These are phyloP conservation scores for Hypocryptadius cinnamomeus DNA, from an alignment of 2,113 vertebrate species.

Conservation along the genomic window DNA sequence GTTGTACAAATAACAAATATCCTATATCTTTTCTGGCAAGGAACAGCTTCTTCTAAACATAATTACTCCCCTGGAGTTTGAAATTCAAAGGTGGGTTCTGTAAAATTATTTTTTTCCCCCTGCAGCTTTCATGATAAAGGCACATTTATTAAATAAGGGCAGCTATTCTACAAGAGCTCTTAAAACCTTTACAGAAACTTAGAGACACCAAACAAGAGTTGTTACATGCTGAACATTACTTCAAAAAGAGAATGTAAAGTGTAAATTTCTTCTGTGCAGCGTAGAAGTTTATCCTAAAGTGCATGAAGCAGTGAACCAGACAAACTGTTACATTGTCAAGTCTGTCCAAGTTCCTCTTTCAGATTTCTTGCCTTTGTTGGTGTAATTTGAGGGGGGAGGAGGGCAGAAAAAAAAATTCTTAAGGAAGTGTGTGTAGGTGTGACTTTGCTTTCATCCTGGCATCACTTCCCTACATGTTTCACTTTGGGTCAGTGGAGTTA, in stretches of 20 bases:
- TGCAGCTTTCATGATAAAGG: constrained; percentile 5
- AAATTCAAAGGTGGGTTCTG: constrained; percentile 18
- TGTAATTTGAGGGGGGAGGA: neutral
- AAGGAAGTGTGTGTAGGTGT: rapidly evolving
- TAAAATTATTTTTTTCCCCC: neutral
- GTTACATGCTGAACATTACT: neutral
- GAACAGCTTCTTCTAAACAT: neutral
- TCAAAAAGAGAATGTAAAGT: neutral
- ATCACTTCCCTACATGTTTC: neutral
- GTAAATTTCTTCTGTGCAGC: neutral
- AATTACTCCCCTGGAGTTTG: constrained; percentile 15
- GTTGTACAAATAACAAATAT: constrained; percentile 11
- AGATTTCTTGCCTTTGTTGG: neutral
- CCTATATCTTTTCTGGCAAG: neutral
- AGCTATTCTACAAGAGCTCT: neutral
- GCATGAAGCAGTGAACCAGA: neutral
- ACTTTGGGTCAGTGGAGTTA: neutral
- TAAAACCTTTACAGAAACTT: neutral
- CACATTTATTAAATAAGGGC: constrained; percentile 8
- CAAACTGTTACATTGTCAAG: neutral
- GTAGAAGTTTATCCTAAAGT: neutral
- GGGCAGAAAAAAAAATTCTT: neutral
- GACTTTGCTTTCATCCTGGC: neutral
- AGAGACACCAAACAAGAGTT: neutral
- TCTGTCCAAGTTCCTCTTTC: neutral